Conservation (phyloP, 2,797 vertebrate genomes). For the Morelia viridis region DNA sequence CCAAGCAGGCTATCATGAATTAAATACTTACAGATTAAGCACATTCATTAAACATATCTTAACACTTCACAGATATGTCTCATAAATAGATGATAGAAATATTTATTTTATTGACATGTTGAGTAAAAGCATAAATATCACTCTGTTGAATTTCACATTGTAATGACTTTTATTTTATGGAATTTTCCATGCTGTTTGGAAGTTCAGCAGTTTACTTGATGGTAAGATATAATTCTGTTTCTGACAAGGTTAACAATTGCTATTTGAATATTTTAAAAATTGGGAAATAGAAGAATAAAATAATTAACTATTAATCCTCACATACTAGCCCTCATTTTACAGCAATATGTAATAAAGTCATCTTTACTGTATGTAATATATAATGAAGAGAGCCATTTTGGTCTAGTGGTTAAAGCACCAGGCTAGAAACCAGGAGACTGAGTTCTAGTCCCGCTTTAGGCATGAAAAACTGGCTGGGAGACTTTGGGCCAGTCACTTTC, state of each 20-base stretch:
- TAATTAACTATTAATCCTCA: background rate
- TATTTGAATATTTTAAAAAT: background rate
- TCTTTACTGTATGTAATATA: no score
- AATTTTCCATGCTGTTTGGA: background rate
- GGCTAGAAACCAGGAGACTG: no score
- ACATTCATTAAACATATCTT: background rate
- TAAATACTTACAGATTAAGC: background rate
- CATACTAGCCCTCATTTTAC: background rate
- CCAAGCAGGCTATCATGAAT: background rate
- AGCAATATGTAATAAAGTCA: background rate
- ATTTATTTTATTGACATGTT: background rate
- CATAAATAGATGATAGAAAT: constrained; percentile 12
- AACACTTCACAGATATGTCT: constrained; percentile 20
- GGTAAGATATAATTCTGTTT: background rate
- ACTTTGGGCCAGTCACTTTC: no score
- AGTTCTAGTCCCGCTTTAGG: no score
- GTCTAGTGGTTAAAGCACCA: no score
- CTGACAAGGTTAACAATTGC: background rate
- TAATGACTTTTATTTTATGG: constrained; percentile 3
- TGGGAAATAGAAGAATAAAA: background rate
- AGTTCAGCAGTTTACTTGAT: background rate
- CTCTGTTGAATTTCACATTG: background rate
- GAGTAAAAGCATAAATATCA: background rate
- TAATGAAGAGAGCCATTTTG: no score
- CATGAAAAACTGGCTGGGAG: no score